Conservation (phyloP, 2,113 vertebrate species). For the Haemorhous mexicanus region DNA sequence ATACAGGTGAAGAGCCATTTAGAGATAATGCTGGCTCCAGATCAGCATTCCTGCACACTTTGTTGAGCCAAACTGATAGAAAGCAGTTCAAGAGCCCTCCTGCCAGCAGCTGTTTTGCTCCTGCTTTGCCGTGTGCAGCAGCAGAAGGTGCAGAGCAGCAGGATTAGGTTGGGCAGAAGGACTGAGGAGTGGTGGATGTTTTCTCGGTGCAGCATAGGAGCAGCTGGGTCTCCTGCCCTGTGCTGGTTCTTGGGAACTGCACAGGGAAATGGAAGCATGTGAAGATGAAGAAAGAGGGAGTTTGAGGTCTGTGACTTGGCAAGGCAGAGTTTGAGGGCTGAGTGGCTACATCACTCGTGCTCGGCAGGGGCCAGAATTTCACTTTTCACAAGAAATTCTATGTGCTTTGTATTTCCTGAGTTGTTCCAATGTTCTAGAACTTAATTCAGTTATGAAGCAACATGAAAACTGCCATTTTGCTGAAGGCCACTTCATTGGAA, state of each 20-base stretch:
- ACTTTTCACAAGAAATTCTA: background rate
- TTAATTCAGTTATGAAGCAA: background rate
- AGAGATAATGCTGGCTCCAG: background rate
- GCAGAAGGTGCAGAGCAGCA: background rate
- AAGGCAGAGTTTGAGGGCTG: background rate
- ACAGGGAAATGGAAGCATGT: no score
- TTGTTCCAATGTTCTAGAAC: background rate
- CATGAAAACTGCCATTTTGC: background rate
- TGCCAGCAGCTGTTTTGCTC: background rate
- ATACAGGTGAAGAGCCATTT: background rate
- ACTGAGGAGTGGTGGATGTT: background rate
- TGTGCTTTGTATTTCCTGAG: background rate
- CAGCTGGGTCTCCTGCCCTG: background rate
- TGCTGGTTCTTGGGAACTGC: background rate
- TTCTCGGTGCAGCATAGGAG: accelerated
- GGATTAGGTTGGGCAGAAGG: background rate
- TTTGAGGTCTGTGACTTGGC: background rate
- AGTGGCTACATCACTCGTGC: background rate
- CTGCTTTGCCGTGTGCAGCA: background rate
- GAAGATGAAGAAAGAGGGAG: background rate
- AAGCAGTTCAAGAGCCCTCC: background rate
- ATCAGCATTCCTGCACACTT: background rate
- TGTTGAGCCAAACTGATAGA: background rate
- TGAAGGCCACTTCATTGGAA: background rate
- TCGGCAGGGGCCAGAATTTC: background rate